Base-by-base conservation (phyloP, 2,797 vertebrate genomes). In the Amniataba percoides region DNA sequence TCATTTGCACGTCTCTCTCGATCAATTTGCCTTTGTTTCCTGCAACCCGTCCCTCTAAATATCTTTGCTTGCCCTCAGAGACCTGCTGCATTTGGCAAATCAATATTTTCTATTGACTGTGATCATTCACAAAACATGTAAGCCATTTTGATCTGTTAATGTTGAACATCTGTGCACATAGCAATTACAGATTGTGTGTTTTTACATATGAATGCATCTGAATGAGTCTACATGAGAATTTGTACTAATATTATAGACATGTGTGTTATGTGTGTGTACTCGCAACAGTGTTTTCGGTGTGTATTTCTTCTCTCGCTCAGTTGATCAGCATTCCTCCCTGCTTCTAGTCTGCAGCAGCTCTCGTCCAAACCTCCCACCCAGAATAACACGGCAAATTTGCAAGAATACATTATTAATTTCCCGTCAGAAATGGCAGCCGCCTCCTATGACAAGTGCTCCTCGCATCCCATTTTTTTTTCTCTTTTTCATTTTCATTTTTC, bases 371-470 rank as follows among this genome's bases (percentile, higher is more conserved):
- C 74, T 75, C 65, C 74, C 51, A 69, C 69, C 59, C 82, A 81
- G 76, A 93, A 89, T 91, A 92, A 92, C 90, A 91, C 6, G 36
- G 86, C 82, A 92, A 87, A 93, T 94, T 93, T 92, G 80, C 87
- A 92, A 92, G 85, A 92, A 92, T 92, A 93, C 83, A 93, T 92
- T 88, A 93, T 93, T 93, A 91, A 92, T 93, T 95, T 92, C 87
- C 88, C 78, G 71, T 91, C 87, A 92, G 86, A 84, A 88, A 86
- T 67, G 80, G 77, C 89, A 91, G 89, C 86, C 73, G 52, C 76
- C 88, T 80, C 57, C 72, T 43, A 67, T 91, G 92, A 93, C 92
- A 94, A 93, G 87, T 80, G 83, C 88, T 87, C 52, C 75, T 91
- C 78, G 74, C 81, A 79, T 84, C 84, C 15, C 42, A 1, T 40